Evolutionary conservation across 2,888 invertebrate species (phyloP).

Genomic region (Macrosiphum euphorbiae): DNA sequence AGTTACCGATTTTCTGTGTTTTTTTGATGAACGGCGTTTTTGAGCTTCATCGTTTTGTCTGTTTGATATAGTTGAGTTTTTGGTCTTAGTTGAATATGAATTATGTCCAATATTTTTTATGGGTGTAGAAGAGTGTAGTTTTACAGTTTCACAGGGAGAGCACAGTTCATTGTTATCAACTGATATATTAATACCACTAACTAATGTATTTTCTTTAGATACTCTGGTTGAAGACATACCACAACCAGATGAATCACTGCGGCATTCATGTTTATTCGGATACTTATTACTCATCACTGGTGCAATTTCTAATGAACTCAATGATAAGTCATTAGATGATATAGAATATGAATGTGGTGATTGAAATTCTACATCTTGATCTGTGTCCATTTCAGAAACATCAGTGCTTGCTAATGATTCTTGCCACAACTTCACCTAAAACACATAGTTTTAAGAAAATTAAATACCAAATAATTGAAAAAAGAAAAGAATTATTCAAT

Average conservation of each 20-base stretch:
- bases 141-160: not conserved
- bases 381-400: slow-evolving; percentile 59
- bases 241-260: slow-evolving; percentile 62
- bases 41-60: slow-evolving; percentile 30
- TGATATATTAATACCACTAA: slow-evolving; percentile 51
- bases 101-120: not conserved
- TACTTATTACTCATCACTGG: slow-evolving; percentile 43
- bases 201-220: slow-evolving; percentile 60
- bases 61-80: not conserved
- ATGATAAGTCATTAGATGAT: slow-evolving; percentile 60
- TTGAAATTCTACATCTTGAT: slow-evolving; percentile 48
- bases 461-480: not conserved
- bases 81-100: slow-evolving; percentile 14
- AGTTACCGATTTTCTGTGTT: slow-evolving; percentile 53
- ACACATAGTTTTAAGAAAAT: not conserved
- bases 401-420: slow-evolving; percentile 66
- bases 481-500: not conserved
- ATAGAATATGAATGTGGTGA: slow-evolving; percentile 54
- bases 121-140: slow-evolving; percentile 30
- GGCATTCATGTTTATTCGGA: slow-evolving; percentile 46
- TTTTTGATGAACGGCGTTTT: slow-evolving; percentile 38
- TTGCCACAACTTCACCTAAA: slow-evolving; percentile 67
- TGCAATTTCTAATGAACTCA: slow-evolving; percentile 56
- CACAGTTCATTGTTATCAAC: slow-evolving; percentile 10
- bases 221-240: slow-evolving; percentile 63